phyloP scores from a whole-genome alignment of 2,797 vertebrate genomes.

The Pempheris klunzingeri region DNA sequence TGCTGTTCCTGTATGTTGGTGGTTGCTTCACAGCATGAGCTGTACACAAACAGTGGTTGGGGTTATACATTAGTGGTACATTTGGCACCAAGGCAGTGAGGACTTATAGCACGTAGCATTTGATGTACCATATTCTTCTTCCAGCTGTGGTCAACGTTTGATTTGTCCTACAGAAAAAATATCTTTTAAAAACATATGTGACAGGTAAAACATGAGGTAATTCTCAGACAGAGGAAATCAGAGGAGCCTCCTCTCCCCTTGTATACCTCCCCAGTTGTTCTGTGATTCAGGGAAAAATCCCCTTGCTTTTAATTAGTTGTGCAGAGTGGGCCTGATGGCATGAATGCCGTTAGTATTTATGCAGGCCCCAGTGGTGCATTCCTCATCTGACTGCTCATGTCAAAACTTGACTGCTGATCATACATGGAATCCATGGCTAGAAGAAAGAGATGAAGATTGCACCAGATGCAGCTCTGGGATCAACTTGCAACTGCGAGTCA shows the following conservation, averaged over 20 bases:
- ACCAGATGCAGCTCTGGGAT: conserved; percentile 57
- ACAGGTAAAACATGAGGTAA: too few relatives aligned
- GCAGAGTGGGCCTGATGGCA: conserved; percentile 60
- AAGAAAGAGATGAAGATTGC: conserved; percentile 46
- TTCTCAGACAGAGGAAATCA: conserved; percentile 20
- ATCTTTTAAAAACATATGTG: background rate
- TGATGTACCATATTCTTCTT: background rate
- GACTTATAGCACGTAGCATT: background rate
- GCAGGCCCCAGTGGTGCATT: conserved; percentile 69
- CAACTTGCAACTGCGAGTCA: background rate
- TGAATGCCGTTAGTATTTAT: conserved; percentile 63
- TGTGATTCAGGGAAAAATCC: conserved; percentile 58
- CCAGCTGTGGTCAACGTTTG: background rate
- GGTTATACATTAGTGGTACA: background rate
- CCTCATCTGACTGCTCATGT: conserved; percentile 73
- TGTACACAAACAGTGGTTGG: background rate
- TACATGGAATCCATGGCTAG: conserved; percentile 45
- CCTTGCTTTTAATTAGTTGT: conserved; percentile 73
- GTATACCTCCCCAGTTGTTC: conserved; percentile 26
- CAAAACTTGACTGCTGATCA: conserved; percentile 78
- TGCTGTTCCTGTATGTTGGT: conserved; percentile 16
- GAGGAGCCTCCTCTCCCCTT: background rate
- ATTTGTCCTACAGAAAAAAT: background rate
- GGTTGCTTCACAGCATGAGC: conserved; percentile 20
- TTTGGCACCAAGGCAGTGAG: background rate